A percentile compares a stretch with the other conserved stretches of the same genome.
These are phyloP conservation scores for Listronotus oregonensis DNA, from an alignment of 1,140 invertebrate species.

Conservation along the genomic window DNA sequence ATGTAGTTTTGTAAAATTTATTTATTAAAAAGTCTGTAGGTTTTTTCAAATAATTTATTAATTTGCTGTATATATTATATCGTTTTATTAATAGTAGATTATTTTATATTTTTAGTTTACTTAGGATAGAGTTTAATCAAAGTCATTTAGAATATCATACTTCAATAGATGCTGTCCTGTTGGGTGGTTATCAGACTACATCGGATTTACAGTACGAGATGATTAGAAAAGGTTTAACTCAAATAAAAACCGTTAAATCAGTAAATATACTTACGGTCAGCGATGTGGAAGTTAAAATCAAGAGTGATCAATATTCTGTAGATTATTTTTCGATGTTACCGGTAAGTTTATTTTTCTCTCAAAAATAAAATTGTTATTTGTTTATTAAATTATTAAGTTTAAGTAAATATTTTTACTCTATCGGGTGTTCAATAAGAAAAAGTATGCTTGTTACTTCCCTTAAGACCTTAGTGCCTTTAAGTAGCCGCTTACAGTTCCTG, in stretches of 20 bases:
- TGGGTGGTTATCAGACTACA: conserved; percentile 63
- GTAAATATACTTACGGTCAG: background rate
- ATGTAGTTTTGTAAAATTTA: no score
- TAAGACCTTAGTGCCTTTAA: no score
- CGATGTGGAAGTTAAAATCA: conserved; percentile 16
- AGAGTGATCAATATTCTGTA: background rate
- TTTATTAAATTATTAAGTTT: no score
- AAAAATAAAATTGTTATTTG: no score
- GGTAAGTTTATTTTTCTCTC: conserved; percentile 53
- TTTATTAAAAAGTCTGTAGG: no score
- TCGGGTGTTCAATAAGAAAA: no score
- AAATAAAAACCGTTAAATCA: conserved; percentile 11
- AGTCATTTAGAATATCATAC: conserved; percentile 81
- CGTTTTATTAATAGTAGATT: no score
- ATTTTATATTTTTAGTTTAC: conserved; percentile 60
- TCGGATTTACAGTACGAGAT: conserved; percentile 39
- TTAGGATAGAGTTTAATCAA: conserved; percentile 86
- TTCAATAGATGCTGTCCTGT: conserved; percentile 82
- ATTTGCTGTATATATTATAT: no score
- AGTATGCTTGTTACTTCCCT: no score
- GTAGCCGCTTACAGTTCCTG: no score
- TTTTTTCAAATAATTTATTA: no score
- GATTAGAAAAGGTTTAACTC: conserved; percentile 36
- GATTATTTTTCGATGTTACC: conserved; percentile 55
- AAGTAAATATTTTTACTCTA: no score